Conservation (phyloP, 2,888 invertebrate species). For the Tuberolachnus salignus region DNA sequence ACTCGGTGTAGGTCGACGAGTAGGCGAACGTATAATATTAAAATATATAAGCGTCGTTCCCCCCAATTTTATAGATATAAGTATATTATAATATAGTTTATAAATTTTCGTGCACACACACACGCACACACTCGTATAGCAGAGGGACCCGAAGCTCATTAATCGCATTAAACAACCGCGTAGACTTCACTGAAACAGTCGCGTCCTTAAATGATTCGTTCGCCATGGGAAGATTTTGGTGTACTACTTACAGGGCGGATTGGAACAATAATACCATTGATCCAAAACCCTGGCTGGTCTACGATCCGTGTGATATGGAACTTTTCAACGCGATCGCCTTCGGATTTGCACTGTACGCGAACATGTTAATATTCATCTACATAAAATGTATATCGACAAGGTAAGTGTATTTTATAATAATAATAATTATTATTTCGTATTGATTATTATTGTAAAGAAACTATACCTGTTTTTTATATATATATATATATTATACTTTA, state of each 20-base stretch:
- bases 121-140: too few species aligned
- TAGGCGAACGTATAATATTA: slow-evolving; percentile 25
- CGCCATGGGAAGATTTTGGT: slow-evolving; percentile 37
- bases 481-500: too few species aligned
- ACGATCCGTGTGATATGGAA: slow-evolving; percentile 57
- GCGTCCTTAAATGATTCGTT: not conserved
- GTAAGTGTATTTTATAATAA: slow-evolving; percentile 16
- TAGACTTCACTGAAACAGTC: slow-evolving; percentile 23
- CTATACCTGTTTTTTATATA: too few species aligned
- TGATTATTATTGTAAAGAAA: too few species aligned
- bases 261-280: slow-evolving; percentile 4
- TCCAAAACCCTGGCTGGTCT: slow-evolving; percentile 44
- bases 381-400: slow-evolving; percentile 51
- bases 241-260: slow-evolving; percentile 16
- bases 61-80: slow-evolving; percentile 35
- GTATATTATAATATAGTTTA: slow-evolving; percentile 4
- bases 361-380: slow-evolving; percentile 57
- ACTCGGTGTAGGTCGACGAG: slow-evolving; percentile 46
- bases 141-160: slow-evolving; percentile 38
- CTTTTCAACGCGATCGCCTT: slow-evolving; percentile 56
- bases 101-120: slow-evolving; percentile 24
- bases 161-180: slow-evolving; percentile 44
- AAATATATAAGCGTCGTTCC: slow-evolving; percentile 18
- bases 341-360: slow-evolving; percentile 48
- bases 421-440: too few species aligned